These are phyloP conservation scores for Herminia tarsipennalis DNA, from an alignment of 2,888 invertebrate species.

Conservation along the genomic window DNA sequence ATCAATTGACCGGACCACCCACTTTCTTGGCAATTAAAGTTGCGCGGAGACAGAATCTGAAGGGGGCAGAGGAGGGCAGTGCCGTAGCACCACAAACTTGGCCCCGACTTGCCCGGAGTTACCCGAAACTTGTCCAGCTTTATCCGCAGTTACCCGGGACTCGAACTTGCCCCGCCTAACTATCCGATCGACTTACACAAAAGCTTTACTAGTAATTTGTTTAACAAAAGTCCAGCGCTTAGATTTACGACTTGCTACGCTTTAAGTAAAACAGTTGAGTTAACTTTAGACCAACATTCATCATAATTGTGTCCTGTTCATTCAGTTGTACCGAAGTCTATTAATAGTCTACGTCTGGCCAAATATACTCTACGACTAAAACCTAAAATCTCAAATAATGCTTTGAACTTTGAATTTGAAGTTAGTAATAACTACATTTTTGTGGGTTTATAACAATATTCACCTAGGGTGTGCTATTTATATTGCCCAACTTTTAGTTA, in stretches of 20 bases:
- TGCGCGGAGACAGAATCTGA: conserved; percentile 59
- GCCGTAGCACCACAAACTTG: conserved; percentile 58
- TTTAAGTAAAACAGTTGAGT: conserved; percentile 23
- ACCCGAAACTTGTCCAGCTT: conserved; percentile 63
- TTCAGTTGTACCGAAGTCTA: background rate
- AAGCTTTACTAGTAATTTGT: conserved; percentile 75
- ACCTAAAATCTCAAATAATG: too few relatives aligned
- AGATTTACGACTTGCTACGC: conserved; percentile 47
- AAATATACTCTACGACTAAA: too few relatives aligned
- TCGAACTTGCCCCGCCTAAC: conserved; percentile 51
- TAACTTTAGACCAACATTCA: background rate
- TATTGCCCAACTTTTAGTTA: too few relatives aligned
- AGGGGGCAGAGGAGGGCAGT: conserved; percentile 5
- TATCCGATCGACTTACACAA: conserved; percentile 68
- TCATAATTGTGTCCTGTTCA: background rate
- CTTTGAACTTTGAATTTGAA: too few relatives aligned
- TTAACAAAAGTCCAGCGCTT: conserved; percentile 62
- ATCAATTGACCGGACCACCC: conserved; percentile 63
- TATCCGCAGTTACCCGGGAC: conserved; percentile 48
- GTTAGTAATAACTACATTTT: too few relatives aligned
- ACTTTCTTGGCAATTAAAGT: conserved; percentile 74
- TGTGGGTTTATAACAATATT: too few relatives aligned
- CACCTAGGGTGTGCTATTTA: too few relatives aligned
- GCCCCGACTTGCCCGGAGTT: conserved; percentile 37
- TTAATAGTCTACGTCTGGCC: background rate